Percentiles rank a stretch among this genome's conserved stretches.
Evolutionary conservation across 1,140 invertebrate genomes (phyloP).

Genomic region (Platorchestia sp.): DNA sequence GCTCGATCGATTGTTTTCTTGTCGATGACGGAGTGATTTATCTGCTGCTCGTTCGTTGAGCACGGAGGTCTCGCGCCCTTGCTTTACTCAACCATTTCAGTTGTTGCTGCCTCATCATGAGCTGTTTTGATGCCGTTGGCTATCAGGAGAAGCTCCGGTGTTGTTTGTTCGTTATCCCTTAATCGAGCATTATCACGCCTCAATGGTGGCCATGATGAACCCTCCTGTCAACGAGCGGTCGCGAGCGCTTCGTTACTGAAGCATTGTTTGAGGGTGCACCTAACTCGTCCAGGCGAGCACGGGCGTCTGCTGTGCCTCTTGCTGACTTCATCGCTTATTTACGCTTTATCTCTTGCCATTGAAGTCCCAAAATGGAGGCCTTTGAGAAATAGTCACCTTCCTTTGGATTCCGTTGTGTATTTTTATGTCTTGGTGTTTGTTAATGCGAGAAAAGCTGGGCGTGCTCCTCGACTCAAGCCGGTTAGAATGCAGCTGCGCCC

Average conservation of each 20-base stretch:
- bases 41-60: not conserved
- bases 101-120: not conserved
- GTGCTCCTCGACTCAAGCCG: not conserved
- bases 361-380: not conserved
- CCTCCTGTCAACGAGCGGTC: not conserved
- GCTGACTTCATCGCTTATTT: not conserved
- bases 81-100: not conserved
- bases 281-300: not conserved
- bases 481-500: constrained; percentile 5
- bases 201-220: constrained; percentile 13
- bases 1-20: not conserved
- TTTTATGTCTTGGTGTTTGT: constrained; percentile 27
- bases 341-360: not conserved
- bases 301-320: not conserved
- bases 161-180: not conserved
- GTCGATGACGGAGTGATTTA: not conserved
- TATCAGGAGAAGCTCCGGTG: not conserved
- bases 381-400: not conserved
- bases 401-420: not conserved
- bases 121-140: not conserved
- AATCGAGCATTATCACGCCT: not conserved
- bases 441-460: constrained; percentile 51
- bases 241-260: not conserved
- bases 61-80: not conserved
- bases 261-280: not conserved